Base-by-base conservation (phyloP, 2,888 invertebrate species). In the Lepidocyrtoides sp. region DNA sequence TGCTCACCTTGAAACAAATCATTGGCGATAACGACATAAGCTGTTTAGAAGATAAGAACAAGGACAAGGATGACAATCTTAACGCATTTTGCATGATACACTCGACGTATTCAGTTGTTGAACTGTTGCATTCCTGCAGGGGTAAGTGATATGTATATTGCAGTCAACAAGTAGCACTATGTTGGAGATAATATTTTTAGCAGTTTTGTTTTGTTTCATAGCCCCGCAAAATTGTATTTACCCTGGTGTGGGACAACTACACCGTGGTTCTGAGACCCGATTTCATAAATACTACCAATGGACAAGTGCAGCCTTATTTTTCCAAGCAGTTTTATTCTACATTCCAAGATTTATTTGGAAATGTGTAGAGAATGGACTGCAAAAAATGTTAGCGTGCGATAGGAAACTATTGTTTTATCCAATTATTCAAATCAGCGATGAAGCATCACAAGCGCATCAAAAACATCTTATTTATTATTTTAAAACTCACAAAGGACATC, bases 281-380 rank as follows among this genome's bases (percentile, higher is more conserved):
- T 93, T 92, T 57, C 92, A 91, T 32, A 92, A 91, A 12, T 93
- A 94, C 44, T 95, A 95, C 91, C 95, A 95, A 89, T 95, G 95
- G 95, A 95, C 95, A 32, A 94, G 95, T 17, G 94, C 95, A 69
- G 94, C 95, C 29, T 93, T 95, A 14, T 94, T 95, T 86, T 91
- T 95, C 5, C 95, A 95, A 91, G 95, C 94, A 7, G 72, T 94
- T 26, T 83, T 94, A 69, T 95, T 94, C 88, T 95, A 94, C 85
- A 29, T 94, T 12, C 95, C 95, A 2, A 92, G 94, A 48, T 95
- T 93, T 86, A 48, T 95, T 36, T 95, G 95, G 95, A 94, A 94
- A 77, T 87, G 87, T 12, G 87, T 94, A 72, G 95, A 95, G 90
- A 94, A 94, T 23, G 94, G 94, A 7, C 85, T 94, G n/a, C 88